Base-by-base conservation (phyloP, 2,888 invertebrate species). In the Xanthia icteritia region DNA sequence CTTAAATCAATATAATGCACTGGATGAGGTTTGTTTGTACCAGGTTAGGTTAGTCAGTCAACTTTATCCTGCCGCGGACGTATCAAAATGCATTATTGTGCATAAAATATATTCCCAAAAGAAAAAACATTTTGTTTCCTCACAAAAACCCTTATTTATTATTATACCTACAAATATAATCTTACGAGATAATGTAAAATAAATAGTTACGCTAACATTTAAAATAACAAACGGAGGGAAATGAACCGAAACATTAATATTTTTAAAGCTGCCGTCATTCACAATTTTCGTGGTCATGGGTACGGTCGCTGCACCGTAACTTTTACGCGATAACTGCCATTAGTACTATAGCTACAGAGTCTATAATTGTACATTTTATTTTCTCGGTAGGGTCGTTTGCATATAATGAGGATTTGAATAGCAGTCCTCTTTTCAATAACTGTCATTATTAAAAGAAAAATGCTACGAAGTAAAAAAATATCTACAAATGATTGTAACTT, bases 11-110 rank as follows among this genome's bases (percentile, higher is more conserved):
- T 92, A 93, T 94, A 95, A 95, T 95, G 95, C 95, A 95, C 95
- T 94, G 95, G 89, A 91, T 94, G 94, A 94, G 94, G 93, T 93
- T 94, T 93, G 91, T 92, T 95, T 95, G 95, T 96, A 95, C 95
- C 95, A 92, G 94, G 89, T 86, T 90, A 89, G 86, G 89, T 86
- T 90, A 89, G 84, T 94, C 93, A 95, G 94, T 95, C 95, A 91
- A 88, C 83, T 86, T 87, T 90, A 86, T 89, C 90, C 88, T 83
- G 85, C 83, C 85, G 87, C 91, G 92, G 94, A 93, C 94, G 92
- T 92, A 89, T 92, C 86, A 87, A 95, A 94, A 95, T 95, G 93
- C 94, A 92, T 92, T 92, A 89, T 94, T 94, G 94, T 95, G 95
- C 94, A 94, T 93, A 93, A 92, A 94, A 92, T 91, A 92, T 91